Evolutionary conservation across 2,113 vertebrate genomes (phyloP), one percentile per base, ranked within the genome.

Genomic region (Cynocephalus volans): DNA sequence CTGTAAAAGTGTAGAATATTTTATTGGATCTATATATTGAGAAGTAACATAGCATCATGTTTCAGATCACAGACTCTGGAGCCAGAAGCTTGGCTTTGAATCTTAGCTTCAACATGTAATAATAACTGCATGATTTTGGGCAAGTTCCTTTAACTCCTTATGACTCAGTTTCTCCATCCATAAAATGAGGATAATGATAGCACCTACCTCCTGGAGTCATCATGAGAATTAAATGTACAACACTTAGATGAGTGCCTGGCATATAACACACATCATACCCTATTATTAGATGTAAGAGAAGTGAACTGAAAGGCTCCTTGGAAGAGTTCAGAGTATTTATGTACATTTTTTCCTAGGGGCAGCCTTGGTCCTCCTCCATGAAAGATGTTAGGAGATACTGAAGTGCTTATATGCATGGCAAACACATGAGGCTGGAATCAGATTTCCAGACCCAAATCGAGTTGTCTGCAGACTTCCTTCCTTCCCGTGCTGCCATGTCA

Each of bases 291-390:
- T 41, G 36, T 28, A n/a, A 81, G 31, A 15, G 3, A 24, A 13
- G 21, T 17, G 23, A 24, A 15, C 3, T 19, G 0, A 5, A 36
- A 31, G 50, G 5, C 10, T 73, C 1, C 11, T 41, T 17, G 15
- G 11, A 48, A 17, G 33, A 62, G 23, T 73, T 50, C 54, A 36
- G 23, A 62, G 14, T 2, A 8, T 60, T 73, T 56, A 15, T 6
- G 4, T 3, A 13, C 5, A 41, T 83, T 21, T 18, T 28, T 23
- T 48, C 10, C 21, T 4, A 1, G 1, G 1, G 11, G 0, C 9
- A 48, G 31, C 18, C 36, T 67, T 36, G 8, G 8, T 52, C 9
- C 4, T 41, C 12, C 31, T 89, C 12, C 18, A 12, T 1, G n/a
- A 21, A 11, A n/a, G 45, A 45, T 41, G 28, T 3, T 50, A 64